Percentiles rank a stretch among this genome's conserved stretches.
phyloP scores from a whole-genome alignment of 2,797 vertebrate species.

The Xenopus petersii region DNA sequence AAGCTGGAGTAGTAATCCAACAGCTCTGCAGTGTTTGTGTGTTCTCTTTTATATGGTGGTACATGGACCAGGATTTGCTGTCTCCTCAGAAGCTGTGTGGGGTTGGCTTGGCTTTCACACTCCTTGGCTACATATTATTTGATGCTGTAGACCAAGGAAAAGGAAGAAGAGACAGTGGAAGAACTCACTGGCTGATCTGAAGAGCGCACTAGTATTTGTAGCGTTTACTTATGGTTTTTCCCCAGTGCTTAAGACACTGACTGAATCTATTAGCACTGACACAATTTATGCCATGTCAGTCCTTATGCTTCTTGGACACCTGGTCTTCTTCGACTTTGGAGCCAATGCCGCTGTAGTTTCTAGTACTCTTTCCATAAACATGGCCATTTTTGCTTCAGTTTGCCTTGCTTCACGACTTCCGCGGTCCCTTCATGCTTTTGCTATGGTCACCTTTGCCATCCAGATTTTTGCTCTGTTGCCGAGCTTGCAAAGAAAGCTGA shows the following conservation, averaged over 20 bases:
- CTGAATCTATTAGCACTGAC: conserved; percentile 94
- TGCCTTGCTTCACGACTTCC: conserved; percentile 92
- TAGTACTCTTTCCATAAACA: conserved; percentile 92
- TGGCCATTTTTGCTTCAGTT: conserved; percentile 92
- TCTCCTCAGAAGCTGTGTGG: conserved; percentile 76
- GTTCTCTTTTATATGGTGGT: conserved; percentile 90
- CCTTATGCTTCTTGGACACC: conserved; percentile 91
- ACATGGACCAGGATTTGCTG: conserved; percentile 86
- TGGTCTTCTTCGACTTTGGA: conserved; percentile 87
- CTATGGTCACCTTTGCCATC: conserved; percentile 90
- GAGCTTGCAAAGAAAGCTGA: conserved; percentile 84
- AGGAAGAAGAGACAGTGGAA: conserved; percentile 62
- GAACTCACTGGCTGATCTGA: conserved; percentile 83
- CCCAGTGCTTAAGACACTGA: conserved; percentile 90
- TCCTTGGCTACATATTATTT: conserved; percentile 83
- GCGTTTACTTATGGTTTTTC: conserved; percentile 96
- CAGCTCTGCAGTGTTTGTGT: conserved; percentile 93
- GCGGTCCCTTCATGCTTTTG: conserved; percentile 84
- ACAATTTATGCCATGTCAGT: conserved; percentile 95
- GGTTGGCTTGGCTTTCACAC: conserved; percentile 68
- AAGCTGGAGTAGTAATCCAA: conserved; percentile 86
- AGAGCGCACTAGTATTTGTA: conserved; percentile 85
- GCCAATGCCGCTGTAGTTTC: conserved; percentile 78
- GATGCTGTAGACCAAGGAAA: conserved; percentile 66
- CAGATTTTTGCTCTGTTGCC: conserved; percentile 96